These are phyloP conservation scores for Charanyca ferruginea DNA, from an alignment of 2,888 invertebrate genomes.

Conservation along the genomic window DNA sequence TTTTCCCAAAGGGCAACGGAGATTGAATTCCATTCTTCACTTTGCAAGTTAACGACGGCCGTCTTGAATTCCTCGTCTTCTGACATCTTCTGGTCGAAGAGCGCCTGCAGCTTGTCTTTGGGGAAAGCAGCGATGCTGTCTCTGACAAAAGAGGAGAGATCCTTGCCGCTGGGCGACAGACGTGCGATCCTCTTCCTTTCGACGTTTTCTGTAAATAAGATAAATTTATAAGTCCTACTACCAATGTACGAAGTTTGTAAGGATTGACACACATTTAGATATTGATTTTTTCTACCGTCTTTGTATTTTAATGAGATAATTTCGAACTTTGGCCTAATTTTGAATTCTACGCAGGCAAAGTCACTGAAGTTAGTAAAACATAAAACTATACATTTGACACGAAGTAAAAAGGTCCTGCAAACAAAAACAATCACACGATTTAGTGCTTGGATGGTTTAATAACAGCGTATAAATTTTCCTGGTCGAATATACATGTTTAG, in stretches of 20 bases:
- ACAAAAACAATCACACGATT: no score
- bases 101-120: constrained; percentile 75
- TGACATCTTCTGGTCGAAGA: constrained; percentile 79
- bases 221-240: no score
- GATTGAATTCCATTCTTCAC: constrained; percentile 77
- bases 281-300: no score
- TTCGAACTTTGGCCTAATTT: no score
- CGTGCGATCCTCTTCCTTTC: constrained; percentile 55
- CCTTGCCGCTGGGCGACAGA: constrained; percentile 69
- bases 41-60: constrained; percentile 78
- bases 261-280: no score
- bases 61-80: constrained; percentile 78
- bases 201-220: constrained; percentile 51
- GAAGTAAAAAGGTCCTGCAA: neutral
- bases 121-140: constrained; percentile 76
- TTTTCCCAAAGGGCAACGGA: constrained; percentile 76
- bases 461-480: neutral
- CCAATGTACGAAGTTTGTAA: no score
- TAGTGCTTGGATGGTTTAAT: no score
- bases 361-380: neutral
- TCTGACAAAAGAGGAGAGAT: constrained; percentile 74
- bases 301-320: no score
- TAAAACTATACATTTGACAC: neutral
- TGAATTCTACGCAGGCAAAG: no score
- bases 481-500: neutral